phyloP scores from a whole-genome alignment of 2,888 invertebrate genomes.

The Caenorhabditis wallacei region DNA sequence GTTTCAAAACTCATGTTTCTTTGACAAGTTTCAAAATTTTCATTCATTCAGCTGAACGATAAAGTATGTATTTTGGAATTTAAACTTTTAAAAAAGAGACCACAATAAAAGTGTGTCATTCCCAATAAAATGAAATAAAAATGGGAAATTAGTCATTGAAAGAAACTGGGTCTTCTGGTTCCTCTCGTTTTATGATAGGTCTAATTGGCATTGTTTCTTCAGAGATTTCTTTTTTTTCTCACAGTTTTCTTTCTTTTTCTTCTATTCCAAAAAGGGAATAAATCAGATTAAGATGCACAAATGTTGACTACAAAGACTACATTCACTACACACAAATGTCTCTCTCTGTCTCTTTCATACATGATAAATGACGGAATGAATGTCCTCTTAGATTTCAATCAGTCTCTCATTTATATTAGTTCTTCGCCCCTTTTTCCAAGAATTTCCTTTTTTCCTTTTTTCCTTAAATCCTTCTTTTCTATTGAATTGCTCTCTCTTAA shows the following conservation, averaged over 20 bases:
- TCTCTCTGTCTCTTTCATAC: conserved; percentile 12
- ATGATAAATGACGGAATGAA: conserved; percentile 31
- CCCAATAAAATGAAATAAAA: not conserved
- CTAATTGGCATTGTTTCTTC: not conserved
- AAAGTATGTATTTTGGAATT: too few relatives aligned
- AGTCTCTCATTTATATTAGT: not conserved
- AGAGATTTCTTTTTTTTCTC: too few relatives aligned
- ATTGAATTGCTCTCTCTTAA: not conserved
- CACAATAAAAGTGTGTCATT: too few relatives aligned
- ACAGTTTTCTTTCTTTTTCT: not conserved
- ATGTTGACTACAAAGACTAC: conserved; percentile 41
- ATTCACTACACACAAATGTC: conserved; percentile 15
- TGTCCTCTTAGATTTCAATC: conserved; percentile 29
- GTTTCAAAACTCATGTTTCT: too few relatives aligned
- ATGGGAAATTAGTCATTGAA: not conserved
- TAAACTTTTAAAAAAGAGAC: too few relatives aligned
- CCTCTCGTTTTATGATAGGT: conserved; percentile 14
- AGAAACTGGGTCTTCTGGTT: too few relatives aligned
- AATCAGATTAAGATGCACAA: not conserved
- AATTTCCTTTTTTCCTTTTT: conserved; percentile 1
- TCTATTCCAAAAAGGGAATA: not conserved
- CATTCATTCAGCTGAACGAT: too few relatives aligned
- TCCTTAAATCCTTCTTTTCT: not conserved
- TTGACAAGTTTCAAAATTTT: too few relatives aligned
- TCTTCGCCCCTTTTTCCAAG: not conserved